Evolutionary conservation across 2,113 vertebrate genomes (phyloP).

Genomic region (Platysternon megacephalum): DNA sequence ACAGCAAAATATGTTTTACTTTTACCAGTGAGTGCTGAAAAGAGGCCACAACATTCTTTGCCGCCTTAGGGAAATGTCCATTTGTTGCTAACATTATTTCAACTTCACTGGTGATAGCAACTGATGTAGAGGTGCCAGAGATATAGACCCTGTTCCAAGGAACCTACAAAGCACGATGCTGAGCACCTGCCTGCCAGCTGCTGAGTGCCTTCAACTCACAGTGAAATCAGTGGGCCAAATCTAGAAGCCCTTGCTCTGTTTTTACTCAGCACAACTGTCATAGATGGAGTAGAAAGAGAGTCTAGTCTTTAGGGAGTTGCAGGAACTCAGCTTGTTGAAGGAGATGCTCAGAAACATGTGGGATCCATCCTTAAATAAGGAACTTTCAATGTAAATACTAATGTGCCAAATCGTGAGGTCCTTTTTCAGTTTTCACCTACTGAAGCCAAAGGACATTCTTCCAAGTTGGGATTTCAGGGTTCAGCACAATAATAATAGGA

Average conservation of each 20-base stretch:
- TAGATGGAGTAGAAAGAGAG: background rate
- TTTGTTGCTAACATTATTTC: background rate
- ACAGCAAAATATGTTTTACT: slow-evolving; percentile 21
- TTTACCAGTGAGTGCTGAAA: background rate
- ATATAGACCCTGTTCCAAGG: background rate
- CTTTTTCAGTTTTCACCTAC: background rate
- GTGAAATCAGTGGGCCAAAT: background rate
- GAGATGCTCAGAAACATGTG: background rate
- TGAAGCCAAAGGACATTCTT: background rate
- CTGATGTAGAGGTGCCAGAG: background rate
- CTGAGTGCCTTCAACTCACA: background rate
- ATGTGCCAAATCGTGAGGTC: background rate
- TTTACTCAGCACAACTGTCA: background rate
- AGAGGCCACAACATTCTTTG: background rate
- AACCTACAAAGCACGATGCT: background rate
- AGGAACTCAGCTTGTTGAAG: background rate
- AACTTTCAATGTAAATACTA: background rate
- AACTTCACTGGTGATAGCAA: background rate
- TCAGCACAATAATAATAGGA: background rate
- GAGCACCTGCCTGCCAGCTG: background rate
- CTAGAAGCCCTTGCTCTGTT: background rate
- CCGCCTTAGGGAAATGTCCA: background rate
- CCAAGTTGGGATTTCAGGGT: background rate
- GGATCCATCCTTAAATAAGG: background rate
- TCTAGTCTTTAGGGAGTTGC: background rate